Evolutionary conservation across 2,888 invertebrate genomes (phyloP), one percentile per base, ranked within the genome.

Genomic region (Arenicola marina): DNA sequence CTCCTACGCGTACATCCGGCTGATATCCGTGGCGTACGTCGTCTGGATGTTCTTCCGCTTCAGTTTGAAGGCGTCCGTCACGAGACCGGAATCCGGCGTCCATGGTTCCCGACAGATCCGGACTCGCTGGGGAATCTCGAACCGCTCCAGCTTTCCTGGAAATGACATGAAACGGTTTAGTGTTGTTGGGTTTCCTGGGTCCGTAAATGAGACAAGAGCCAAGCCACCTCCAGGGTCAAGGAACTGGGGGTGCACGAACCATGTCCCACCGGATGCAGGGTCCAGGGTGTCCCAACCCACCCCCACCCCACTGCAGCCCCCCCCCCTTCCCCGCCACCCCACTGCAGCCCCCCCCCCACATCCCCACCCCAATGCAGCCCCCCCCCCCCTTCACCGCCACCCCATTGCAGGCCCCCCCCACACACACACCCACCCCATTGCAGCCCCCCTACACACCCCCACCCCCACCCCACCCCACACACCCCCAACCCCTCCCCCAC

Each of bases 21-120:
- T 92, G 78, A 97, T 93, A 85, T 94, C 93, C 73, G 91, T 89
- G 85, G 93, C 90, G 87, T 95, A 98, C 75, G 90, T 88, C 72
- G 93, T 92, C 85, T 96, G 93, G 76, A 98, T 95, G 84, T 93
- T 93, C 88, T 94, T 95, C 78, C 98, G 88, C 85, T 96, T 97
- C 82, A 98, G 87, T 86, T 99, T 99, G 86, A 97, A 94, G 59
- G 98, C 97, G 71, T 97, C 98, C 34, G 98, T 99, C 11, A 98
- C 95, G 54, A 98, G 88, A 61, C 96, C 97, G 89, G 92, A 92
- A 81, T 97, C 97, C 0, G 98, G 97, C 0, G 95, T 93, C 98
- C 98, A 99, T 65, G 92, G 91, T 78, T 97, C 97, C 57, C 90
- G 88, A 82, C 92, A 92, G 62, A 98, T 86, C 82, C 91, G 92